These are phyloP conservation scores for Cercopithecus mona DNA, from an alignment of 2,113 vertebrate species.

Conservation along the genomic window DNA sequence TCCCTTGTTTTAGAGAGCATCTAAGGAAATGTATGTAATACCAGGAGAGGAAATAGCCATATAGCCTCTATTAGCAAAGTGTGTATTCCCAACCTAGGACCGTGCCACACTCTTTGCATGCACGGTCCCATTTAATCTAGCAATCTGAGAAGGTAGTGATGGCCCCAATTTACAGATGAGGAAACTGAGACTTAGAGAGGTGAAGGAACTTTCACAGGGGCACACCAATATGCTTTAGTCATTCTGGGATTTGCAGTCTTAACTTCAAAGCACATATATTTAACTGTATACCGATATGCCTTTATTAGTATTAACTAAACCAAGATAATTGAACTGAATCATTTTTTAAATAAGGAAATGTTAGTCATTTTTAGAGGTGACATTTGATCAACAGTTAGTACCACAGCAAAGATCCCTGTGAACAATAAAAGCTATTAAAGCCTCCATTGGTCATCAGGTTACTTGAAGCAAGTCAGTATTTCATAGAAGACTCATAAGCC, in stretches of 20 bases:
- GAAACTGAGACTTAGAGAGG: neutral
- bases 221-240: accelerated
- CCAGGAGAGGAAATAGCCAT: neutral
- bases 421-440: neutral
- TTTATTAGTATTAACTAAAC: accelerated
- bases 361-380: neutral
- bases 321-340: neutral
- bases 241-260: neutral
- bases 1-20: neutral
- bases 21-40: neutral
- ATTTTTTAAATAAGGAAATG: neutral
- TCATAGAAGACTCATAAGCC: neutral
- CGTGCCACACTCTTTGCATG: accelerated
- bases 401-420: neutral
- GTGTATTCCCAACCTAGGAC: accelerated
- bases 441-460: neutral
- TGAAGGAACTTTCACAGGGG: neutral
- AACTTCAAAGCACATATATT: accelerated
- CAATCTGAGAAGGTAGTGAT: accelerated
- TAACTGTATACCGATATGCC: accelerated
- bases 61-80: accelerated
- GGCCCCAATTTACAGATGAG: neutral
- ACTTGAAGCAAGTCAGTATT: neutral
- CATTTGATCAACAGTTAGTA: neutral
- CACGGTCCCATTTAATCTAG: accelerated